phyloP scores from a whole-genome alignment of 2,797 vertebrate genomes.

The Pempheris klunzingeri region DNA sequence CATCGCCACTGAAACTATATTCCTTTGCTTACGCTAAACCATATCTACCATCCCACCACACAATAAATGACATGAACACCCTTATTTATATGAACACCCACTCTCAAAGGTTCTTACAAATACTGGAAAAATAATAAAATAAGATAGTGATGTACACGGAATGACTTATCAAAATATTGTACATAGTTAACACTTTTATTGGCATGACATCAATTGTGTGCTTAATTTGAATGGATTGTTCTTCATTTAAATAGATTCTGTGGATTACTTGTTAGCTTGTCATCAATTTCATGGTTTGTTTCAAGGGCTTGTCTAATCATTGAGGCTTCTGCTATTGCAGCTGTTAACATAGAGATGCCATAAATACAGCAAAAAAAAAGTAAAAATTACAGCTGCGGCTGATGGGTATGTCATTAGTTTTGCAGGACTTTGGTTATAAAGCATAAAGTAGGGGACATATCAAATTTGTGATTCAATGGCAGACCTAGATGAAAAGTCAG shows the following conservation, averaged over 20 bases:
- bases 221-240: constrained; percentile 54
- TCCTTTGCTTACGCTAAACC: constrained; percentile 22
- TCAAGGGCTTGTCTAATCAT: constrained; percentile 58
- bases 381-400: not conserved
- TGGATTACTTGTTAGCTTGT: constrained; percentile 67
- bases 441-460: not conserved
- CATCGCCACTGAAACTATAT: constrained; percentile 19
- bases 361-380: constrained; percentile 49
- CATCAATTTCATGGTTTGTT: constrained; percentile 72
- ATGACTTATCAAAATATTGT: constrained; percentile 21
- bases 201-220: constrained; percentile 35
- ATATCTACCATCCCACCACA: constrained; percentile 21
- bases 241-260: constrained; percentile 40
- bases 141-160: too few relatives aligned
- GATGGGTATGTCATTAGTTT: not conserved
- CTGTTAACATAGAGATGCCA: constrained; percentile 42
- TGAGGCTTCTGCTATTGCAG: constrained; percentile 36
- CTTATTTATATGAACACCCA: constrained; percentile 13
- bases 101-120: not conserved
- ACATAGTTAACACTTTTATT: constrained; percentile 27
- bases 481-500: not conserved
- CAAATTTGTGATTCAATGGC: not conserved
- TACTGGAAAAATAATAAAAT: constrained; percentile 10
- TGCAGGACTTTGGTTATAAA: not conserved
- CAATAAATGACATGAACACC: constrained; percentile 9